Conservation (phyloP, 23 tunicate species). For the Trididemnum nubilum region DNA sequence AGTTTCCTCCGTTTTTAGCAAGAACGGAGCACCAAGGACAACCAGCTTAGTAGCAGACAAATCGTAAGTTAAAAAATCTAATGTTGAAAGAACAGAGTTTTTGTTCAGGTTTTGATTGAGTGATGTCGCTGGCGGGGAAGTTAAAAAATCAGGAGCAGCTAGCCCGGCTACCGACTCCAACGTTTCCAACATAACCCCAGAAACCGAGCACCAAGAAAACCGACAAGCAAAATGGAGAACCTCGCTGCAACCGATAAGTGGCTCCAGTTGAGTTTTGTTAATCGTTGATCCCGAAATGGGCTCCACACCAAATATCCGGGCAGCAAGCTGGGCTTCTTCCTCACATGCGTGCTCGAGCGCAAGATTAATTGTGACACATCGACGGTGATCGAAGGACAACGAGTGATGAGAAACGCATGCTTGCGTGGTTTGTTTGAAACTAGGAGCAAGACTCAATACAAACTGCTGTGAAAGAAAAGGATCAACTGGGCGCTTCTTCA, state of each 20-base stretch:
- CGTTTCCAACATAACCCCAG: conserved; percentile 15
- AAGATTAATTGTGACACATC: not conserved
- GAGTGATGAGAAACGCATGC: too few species aligned
- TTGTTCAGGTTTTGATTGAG: not conserved
- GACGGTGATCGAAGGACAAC: not conserved
- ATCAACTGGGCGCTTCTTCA: conserved; percentile 59
- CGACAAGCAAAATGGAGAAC: conserved; percentile 60
- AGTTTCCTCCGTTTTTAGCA: not conserved
- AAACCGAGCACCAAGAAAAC: conserved; percentile 17
- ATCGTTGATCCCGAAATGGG: conserved; percentile 34
- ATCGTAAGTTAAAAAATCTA: conserved; percentile 34
- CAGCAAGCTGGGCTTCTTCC: conserved; percentile 47
- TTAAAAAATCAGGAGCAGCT: not conserved
- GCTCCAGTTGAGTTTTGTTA: not conserved
- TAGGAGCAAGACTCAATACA: conserved; percentile 14
- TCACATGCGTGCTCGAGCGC: conserved; percentile 7
- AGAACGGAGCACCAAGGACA: conserved; percentile 60
- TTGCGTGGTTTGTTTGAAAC: conserved; percentile 17
- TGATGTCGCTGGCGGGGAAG: not conserved
- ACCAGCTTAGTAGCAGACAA: conserved; percentile 47
- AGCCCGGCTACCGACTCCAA: not conserved
- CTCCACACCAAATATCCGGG: conserved; percentile 37
- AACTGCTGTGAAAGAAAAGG: conserved; percentile 49
- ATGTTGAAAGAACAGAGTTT: conserved; percentile 12
- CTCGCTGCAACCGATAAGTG: conserved; percentile 24